Evolutionary conservation across 2,888 invertebrate species (phyloP).

Genomic region (Arrhopalites spinosus): DNA sequence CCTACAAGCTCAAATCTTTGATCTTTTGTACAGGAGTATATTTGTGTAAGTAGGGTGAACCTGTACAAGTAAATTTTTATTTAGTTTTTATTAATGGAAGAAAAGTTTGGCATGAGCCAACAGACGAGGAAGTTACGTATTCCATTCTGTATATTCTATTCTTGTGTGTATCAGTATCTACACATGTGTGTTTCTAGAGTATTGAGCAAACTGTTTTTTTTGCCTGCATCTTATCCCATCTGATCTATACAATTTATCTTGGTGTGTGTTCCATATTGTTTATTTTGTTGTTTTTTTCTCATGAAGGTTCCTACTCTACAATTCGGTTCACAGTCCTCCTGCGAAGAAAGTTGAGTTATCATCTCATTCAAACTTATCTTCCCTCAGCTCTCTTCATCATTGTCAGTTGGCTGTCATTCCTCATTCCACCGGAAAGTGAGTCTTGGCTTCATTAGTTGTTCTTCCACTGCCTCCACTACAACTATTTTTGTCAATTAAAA

Average conservation of each 20-base stretch:
- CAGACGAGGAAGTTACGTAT: background rate
- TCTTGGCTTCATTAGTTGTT: conserved; percentile 33
- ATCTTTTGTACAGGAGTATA: too few species aligned
- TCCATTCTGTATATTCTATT: background rate
- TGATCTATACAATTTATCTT: background rate
- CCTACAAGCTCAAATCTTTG: too few species aligned
- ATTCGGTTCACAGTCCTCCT: conserved; percentile 54
- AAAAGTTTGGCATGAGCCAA: background rate
- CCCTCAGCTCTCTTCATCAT: conserved; percentile 55
- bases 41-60: too few species aligned
- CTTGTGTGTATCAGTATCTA: background rate
- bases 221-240: background rate
- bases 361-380: conserved; percentile 55
- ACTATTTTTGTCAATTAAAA: too few species aligned
- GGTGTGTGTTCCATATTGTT: background rate
- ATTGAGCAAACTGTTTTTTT: background rate
- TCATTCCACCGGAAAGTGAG: conserved; percentile 45
- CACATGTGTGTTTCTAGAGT: conserved; percentile 2
- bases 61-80: background rate
- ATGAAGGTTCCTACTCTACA: conserved; percentile 48
- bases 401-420: conserved; percentile 55
- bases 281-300: background rate
- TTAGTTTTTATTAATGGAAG: conserved; percentile 8
- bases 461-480: too few species aligned
- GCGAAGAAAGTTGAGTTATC: conserved; percentile 54